These are phyloP conservation scores for Caenorhabditis afra DNA, from an alignment of 2,888 invertebrate species.

Conservation along the genomic window DNA sequence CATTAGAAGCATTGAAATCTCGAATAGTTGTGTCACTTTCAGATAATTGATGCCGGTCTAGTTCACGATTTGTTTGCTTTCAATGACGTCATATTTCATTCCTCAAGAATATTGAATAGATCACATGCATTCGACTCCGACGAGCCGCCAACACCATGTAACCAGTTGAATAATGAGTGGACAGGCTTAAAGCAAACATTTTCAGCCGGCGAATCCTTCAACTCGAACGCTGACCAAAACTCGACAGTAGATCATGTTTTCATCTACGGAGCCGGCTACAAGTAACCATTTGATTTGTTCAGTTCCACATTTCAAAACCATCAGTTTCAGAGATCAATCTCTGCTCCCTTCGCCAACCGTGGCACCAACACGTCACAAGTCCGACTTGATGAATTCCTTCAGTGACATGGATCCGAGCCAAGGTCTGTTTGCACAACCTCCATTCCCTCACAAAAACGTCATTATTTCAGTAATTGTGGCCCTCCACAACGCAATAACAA, in stretches of 20 bases:
- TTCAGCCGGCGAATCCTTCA: constrained; percentile 66
- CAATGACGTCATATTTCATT: constrained; percentile 76
- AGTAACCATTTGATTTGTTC: constrained; percentile 12
- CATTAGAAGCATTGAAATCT: background rate
- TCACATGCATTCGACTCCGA: constrained; percentile 75
- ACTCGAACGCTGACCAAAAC: constrained; percentile 70
- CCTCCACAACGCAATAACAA: constrained; percentile 84
- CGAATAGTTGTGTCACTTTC: constrained; percentile 3
- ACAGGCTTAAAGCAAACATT: background rate
- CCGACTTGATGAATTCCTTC: constrained; percentile 75
- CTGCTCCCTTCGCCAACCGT: constrained; percentile 67
- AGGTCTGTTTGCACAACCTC: constrained; percentile 56
- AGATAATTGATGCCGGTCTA: constrained; percentile 83
- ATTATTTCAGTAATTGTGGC: constrained; percentile 83
- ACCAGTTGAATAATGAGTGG: background rate
- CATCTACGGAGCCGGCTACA: constrained; percentile 70
- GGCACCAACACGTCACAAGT: constrained; percentile 67
- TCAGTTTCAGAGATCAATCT: constrained; percentile 60
- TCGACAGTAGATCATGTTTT: constrained; percentile 75
- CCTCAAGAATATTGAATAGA: constrained; percentile 77
- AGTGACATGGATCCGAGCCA: constrained; percentile 77
- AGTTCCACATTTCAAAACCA: background rate
- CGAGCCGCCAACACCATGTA: constrained; percentile 67
- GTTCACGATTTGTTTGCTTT: constrained; percentile 81
- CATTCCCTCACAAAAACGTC: background rate